Evolutionary conservation across 2,797 vertebrate species (phyloP), one percentile per base, ranked within the genome.

Genomic region (Botia almorhae): DNA sequence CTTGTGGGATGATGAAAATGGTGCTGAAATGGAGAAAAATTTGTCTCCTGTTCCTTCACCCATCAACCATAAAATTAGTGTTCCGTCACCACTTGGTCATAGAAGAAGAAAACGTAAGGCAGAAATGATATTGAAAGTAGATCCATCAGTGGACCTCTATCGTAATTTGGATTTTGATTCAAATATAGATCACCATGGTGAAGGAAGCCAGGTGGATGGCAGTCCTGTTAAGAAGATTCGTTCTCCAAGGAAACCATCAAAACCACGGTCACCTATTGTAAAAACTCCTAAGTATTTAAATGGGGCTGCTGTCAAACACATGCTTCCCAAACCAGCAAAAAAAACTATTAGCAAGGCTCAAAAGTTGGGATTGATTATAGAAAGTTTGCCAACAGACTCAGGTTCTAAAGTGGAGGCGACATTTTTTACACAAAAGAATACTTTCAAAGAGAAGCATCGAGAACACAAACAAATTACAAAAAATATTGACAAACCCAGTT

Each of bases 91-190:
- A 55, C 84, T 85, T 61, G 87, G 53, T 81, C 94, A 95, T 90
- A 97, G 95, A 90, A 96, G 94, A 85, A 94, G 97, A 74, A 99
- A 98, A 90, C 93, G 97, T 83, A 98, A 98, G 92, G 97, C 97
- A 95, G 96, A 99, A 88, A 96, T 97, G 90, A 96, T 97, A 86
- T 96, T 96, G 86, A 97, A 96, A 93, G 94, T 95, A 13, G 96
- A 97, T 87, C 96, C 96, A 65, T 96, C 97, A 69, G 96, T 98
- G 89, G 93, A 96, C 82, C 92, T 95, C 84, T 96, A 94, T 86
- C 90, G 94, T 82, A 83, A 89, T 85, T 85, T 89, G 72, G 90
- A 89, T 76, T 84, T 85, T 17, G 89, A 90, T 72, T 90, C 90
- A 76, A 89, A 91, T 82, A 88, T 90, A 14, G 88, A 93, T 81